phyloP scores from a whole-genome alignment of 2,113 vertebrate species.

The Dromiciops gliroides region DNA sequence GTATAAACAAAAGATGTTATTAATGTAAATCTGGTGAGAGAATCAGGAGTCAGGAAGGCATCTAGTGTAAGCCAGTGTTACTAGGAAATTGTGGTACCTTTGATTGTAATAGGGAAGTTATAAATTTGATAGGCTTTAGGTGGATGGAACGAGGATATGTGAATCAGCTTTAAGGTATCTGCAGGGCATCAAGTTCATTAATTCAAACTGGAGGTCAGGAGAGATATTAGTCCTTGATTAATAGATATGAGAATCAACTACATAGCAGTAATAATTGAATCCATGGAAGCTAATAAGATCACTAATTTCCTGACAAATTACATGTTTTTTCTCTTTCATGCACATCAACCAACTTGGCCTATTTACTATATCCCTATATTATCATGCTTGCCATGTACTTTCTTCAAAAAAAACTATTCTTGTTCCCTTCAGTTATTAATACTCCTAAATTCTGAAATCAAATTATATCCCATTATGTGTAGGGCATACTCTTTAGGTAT shows the following conservation, averaged over 20 bases:
- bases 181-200: background rate
- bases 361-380: background rate
- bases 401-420: background rate
- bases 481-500: background rate
- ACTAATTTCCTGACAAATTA: background rate
- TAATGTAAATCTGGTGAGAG: background rate
- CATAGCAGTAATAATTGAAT: background rate
- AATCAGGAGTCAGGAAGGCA: background rate
- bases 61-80: background rate
- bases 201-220: background rate
- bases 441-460: background rate
- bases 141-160: background rate
- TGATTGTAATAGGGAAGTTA: background rate
- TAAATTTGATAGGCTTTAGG: background rate
- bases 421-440: background rate
- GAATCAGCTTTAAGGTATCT: background rate
- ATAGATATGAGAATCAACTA: background rate
- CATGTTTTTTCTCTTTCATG: background rate
- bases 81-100: background rate
- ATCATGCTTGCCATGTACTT: background rate
- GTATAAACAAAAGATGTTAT: background rate
- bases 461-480: background rate
- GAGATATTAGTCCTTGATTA: background rate
- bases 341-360: background rate
- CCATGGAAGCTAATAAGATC: background rate